Evolutionary conservation across 2,888 invertebrate genomes (phyloP).

Genomic region (Choreutis nemorana): DNA sequence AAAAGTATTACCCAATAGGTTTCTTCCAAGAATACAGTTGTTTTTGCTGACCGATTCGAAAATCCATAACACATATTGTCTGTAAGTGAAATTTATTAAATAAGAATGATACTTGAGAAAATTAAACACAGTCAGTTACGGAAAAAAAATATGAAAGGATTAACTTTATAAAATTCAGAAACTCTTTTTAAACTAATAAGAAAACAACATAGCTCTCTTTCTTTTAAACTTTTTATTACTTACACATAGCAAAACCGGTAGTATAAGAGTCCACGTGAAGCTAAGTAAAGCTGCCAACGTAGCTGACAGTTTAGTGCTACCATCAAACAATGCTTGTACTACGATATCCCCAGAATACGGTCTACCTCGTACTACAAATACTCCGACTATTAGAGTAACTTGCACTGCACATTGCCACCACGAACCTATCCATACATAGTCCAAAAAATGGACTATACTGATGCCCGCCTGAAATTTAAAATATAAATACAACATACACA

Average conservation of each 20-base stretch:
- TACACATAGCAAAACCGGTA: conserved; percentile 84
- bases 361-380: conserved; percentile 85
- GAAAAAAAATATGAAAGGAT: not conserved
- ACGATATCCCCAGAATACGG: conserved; percentile 80
- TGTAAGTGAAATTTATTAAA: conserved; percentile 18
- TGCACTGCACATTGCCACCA: conserved; percentile 90
- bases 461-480: conserved; percentile 77
- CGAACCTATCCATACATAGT: conserved; percentile 82
- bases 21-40: conserved; percentile 53
- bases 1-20: conserved; percentile 30
- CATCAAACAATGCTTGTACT: conserved; percentile 54
- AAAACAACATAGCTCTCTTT: not conserved
- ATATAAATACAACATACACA: too few species aligned
- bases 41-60: conserved; percentile 50
- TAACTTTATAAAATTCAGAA: not conserved
- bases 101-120: not conserved
- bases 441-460: conserved; percentile 83
- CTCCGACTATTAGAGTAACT: conserved; percentile 78
- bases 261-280: conserved; percentile 87
- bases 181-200: not conserved
- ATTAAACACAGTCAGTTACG: not conserved
- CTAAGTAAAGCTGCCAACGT: conserved; percentile 75
- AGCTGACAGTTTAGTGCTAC: conserved; percentile 30
- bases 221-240: conserved; percentile 20
- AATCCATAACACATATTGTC: conserved; percentile 59